Evolutionary conservation across 2,113 vertebrate species (phyloP).

Genomic region (Calyptomena viridis): DNA sequence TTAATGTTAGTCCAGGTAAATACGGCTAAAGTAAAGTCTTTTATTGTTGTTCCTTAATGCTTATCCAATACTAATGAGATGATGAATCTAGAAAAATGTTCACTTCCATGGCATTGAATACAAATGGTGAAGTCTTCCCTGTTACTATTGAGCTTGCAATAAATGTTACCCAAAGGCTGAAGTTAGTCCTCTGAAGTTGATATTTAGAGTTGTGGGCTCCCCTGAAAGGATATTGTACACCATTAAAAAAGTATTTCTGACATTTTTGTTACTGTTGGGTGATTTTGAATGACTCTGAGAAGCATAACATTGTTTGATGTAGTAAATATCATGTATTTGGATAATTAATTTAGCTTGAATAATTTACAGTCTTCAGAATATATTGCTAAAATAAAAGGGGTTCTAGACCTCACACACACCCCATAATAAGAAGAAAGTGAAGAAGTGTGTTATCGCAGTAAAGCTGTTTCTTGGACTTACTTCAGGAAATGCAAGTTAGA

Average conservation of each 20-base stretch:
- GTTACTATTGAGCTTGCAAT: background rate
- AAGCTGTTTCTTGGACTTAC: background rate
- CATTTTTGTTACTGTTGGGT: background rate
- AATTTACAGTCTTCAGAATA: conserved; percentile 48
- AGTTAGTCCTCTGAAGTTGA: background rate
- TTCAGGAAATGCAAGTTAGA: background rate
- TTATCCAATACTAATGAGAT: background rate
- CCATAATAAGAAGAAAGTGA: background rate
- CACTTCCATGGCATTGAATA: background rate
- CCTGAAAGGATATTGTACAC: background rate
- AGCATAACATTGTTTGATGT: conserved; percentile 29
- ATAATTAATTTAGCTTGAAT: conserved; percentile 50
- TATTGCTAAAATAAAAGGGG: conserved; percentile 30
- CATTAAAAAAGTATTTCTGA: conserved; percentile 21
- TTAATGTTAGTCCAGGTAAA: background rate
- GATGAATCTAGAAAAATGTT: background rate
- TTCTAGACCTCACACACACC: conserved; percentile 6
- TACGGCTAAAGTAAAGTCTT: background rate
- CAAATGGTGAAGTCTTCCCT: background rate
- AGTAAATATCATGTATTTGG: conserved; percentile 27
- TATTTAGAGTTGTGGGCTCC: background rate
- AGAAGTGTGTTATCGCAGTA: background rate
- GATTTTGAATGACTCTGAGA: conserved; percentile 23
- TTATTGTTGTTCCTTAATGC: background rate
- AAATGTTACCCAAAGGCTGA: background rate